Conservation (phyloP, 1,140 invertebrate species). For the Drosophila sp. region DNA sequence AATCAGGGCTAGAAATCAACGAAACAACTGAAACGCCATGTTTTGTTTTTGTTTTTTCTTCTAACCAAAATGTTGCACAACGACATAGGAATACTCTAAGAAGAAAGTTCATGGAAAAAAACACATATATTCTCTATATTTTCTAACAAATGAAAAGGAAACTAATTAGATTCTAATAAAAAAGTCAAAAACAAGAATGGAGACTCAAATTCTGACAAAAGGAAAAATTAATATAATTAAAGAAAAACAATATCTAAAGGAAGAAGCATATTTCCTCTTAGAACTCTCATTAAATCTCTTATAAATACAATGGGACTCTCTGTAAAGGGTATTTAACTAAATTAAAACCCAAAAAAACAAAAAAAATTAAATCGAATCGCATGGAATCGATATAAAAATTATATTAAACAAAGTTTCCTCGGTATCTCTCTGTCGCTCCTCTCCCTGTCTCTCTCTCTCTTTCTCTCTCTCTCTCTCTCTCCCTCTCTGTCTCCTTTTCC, state of each 20-base stretch:
- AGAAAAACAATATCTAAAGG: too few relatives aligned
- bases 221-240: too few relatives aligned
- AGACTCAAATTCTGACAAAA: too few relatives aligned
- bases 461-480: background rate
- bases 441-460: background rate
- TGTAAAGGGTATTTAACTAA: background rate
- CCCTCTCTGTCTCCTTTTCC: background rate
- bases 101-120: background rate
- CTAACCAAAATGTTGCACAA: background rate
- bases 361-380: background rate
- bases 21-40: conserved; percentile 4
- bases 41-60: background rate
- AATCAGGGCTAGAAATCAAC: conserved; percentile 8
- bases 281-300: too few relatives aligned
- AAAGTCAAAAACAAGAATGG: too few relatives aligned
- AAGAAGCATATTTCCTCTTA: too few relatives aligned
- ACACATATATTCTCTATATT: too few relatives aligned
- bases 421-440: background rate
- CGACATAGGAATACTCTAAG: conserved; percentile 16
- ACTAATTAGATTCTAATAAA: too few relatives aligned
- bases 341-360: background rate
- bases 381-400: conserved; percentile 3
- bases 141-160: too few relatives aligned
- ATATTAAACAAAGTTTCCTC: background rate
- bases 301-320: background rate